Base-by-base conservation (phyloP, 2,888 invertebrate genomes). In the Plagiodera versicolora region DNA sequence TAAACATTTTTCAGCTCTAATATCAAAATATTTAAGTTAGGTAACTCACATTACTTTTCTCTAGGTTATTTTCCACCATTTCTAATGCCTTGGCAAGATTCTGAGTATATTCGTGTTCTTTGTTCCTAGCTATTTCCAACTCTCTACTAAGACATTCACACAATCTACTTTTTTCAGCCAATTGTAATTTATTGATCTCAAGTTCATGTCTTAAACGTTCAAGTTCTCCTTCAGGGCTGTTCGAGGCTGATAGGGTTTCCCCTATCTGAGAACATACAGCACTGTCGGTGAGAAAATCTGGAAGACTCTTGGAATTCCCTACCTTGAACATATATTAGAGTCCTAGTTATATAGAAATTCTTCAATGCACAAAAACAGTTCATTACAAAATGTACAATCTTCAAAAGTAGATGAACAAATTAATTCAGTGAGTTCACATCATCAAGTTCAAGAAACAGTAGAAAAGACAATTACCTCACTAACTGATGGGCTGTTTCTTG, bases 281-380 rank as follows among this genome's bases (percentile, higher is more conserved):
- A 4, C 89, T 89, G 72, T 90, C 89, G 1, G 88, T 87, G 28
- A 90, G 81, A 75, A 90, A 90, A 72, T 89, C 89, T 1, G 89
- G 89, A 64, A 90, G 78, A 67, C 85, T 84, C 76, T 86, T 84
- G 51, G 83, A 82, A 35, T 82, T 80, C 45, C 79, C 81, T 19
- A 80, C 75, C 75, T 81, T 30, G 65, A 70, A 62, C 14, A 55
- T n/a, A n/a, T n/a, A n/a, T n/a, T n/a, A n/a, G n/a, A n/a, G n/a
- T n/a, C n/a, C n/a, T n/a, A n/a, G n/a, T n/a, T n/a, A n/a, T n/a
- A n/a, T n/a, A n/a, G n/a, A n/a, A n/a, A n/a, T n/a, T n/a, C n/a
- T n/a, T n/a, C n/a, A n/a, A n/a, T n/a, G n/a, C n/a, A n/a, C n/a
- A n/a, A n/a, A n/a, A n/a, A n/a, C n/a, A n/a, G n/a, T n/a, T n/a